Base-by-base conservation (phyloP, 2,797 vertebrate species). In the Melanotaenia parkinsoni region DNA sequence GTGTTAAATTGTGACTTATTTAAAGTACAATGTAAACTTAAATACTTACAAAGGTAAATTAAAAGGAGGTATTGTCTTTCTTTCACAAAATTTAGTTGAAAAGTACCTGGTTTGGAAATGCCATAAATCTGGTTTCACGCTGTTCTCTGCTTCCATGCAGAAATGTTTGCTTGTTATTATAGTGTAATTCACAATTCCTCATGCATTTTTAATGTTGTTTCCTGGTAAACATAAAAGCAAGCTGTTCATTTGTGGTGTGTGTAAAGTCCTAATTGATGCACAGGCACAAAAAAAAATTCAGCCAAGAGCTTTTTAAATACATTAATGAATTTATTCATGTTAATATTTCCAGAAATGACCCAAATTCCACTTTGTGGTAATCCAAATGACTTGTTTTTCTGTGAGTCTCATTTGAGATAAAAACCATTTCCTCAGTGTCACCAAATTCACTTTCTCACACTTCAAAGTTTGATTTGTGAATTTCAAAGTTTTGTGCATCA, bases 161-260 rank as follows among this genome's bases (percentile, higher is more conserved):
- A 50, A 24, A 54, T 63, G 73, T 84, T 68, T 80, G 67, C 72
- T 68, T 78, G 53, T 77, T 88, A 56, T 70, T 59, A 67, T 63
- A 72, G 38, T 87, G 77, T 84, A 74, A 89, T 86, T 85, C 63
- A 26, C 78, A 73, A 77, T 32, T 70, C n/a, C 75, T 87, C 72
- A 72, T 88, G 73, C 71, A 70, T 89, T 80, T 84, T 81, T 88
- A 62, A 86, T 54, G 38, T n/a, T 40, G 70, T 76, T 73, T n/a
- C 20, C 64, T 66, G 32, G 22, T 53, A 76, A 82, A 82, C 70
- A 75, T 71, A 61, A 81, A 79, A 77, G 35, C 33, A 54, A 58
- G 58, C 79, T 72, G 68, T 69, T 87, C 28, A 71, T 80, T 76
- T 77, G 58, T 64, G 78, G 70, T 2, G n/a, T 66, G 12, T n/a